Base-by-base conservation (phyloP, 2,113 vertebrate species). In the Grus americana region DNA sequence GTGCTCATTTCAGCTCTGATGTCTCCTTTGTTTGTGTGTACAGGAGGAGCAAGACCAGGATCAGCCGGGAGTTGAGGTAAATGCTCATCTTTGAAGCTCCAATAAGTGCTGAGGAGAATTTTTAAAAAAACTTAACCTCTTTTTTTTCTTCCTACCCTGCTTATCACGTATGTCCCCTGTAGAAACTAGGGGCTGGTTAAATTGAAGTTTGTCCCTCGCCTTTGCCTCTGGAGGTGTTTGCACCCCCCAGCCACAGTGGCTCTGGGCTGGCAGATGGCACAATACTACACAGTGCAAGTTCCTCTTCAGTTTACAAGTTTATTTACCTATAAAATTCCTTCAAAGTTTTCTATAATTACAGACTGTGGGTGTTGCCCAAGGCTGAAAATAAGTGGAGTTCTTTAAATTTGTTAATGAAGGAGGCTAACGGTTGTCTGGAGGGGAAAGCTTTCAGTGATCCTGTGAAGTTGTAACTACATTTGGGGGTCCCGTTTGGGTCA, bases 41-140 rank as follows among this genome's bases (percentile, higher is more conserved):
- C 96, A 98, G 97, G 99, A 99, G 50, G 99, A 99, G 4, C 97
- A 96, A 44, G 99, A 99, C 55, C 98, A 97, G 95, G 99, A 99
- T 55, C 99, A 98, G 90, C 98, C 98, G 0, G 98, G 98, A 72
- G 98, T 91, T 87, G 99, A 99, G 99, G 99, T 99, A 97, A 97
- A 63, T 7, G 82, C 75, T 55, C 2, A 0, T 22, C 29, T 23
- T 21, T 8, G 30, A 30, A 26, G 6, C 44, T 68, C 32, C 3
- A 0, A 0, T 9, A 0, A 27, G 49, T 10, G 61, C 73, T 1
- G 11, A 57, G 80, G 52, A 18, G 19, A 23, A 1, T 24, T 61
- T 38, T 40, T 8, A 55, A 32, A 68, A 46, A 63, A 27, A 1
- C 2, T 4, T 13, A 7, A 12, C 40, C 6, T 49, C 2, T 38